phyloP scores from a whole-genome alignment of 2,797 vertebrate genomes.

The Stomatorhinus walkeri region DNA sequence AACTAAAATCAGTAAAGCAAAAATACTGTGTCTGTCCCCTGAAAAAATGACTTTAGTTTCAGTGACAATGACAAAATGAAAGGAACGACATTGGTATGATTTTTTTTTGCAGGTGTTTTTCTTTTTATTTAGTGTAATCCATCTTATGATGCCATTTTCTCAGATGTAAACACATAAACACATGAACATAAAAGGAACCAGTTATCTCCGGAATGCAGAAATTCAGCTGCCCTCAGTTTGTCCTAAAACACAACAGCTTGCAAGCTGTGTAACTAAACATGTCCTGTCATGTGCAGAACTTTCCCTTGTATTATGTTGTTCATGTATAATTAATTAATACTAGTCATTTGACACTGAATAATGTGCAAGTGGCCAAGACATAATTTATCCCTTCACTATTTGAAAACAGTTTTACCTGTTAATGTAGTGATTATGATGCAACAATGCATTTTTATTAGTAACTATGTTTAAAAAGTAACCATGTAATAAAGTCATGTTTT shows the following conservation, averaged over 20 bases:
- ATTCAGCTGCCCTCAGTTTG: background rate
- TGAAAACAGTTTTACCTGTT: background rate
- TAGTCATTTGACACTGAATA: background rate
- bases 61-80: background rate
- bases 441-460: background rate
- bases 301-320: background rate
- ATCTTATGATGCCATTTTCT: conserved; percentile 35
- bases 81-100: background rate
- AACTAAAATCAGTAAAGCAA: conserved; percentile 26
- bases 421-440: background rate
- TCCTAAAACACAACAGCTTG: background rate
- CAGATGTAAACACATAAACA: background rate
- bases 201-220: background rate
- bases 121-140: conserved; percentile 27
- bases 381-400: background rate
- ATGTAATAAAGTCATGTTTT: background rate
- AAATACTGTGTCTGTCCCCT: conserved; percentile 19
- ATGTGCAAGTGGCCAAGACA: background rate
- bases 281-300: background rate
- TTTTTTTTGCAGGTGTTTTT: background rate
- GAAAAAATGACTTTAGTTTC: conserved; percentile 9
- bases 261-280: background rate
- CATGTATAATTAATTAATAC: background rate
- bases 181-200: background rate
- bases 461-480: background rate